Conservation (phyloP, 2,888 invertebrate species). For the Tethea ocularis region DNA sequence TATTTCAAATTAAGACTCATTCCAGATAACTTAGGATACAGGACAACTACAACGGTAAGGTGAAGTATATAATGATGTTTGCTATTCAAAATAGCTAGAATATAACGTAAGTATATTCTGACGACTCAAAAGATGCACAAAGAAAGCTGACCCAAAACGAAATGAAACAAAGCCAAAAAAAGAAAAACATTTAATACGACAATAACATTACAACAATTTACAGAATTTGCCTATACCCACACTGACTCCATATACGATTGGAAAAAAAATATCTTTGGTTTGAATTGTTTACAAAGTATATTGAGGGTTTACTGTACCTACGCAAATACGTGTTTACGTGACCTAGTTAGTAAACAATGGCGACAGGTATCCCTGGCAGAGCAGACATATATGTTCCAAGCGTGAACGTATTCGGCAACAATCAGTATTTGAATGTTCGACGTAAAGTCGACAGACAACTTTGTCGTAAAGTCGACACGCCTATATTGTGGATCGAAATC, state of each 20-base stretch:
- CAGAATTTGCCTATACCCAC: neutral
- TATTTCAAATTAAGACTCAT: too few species aligned
- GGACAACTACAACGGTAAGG: too few species aligned
- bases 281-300: conserved; percentile 19
- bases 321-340: conserved; percentile 53
- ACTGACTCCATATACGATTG: neutral
- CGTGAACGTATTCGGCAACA: conserved; percentile 34
- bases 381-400: conserved; percentile 38
- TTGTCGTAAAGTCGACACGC: conserved; percentile 13
- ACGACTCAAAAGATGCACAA: too few species aligned
- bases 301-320: conserved; percentile 34
- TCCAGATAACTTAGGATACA: too few species aligned
- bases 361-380: conserved; percentile 39
- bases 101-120: too few species aligned
- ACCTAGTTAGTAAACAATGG: conserved; percentile 51
- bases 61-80: too few species aligned
- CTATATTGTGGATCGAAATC: neutral
- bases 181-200: neutral
- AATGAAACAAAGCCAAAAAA: too few species aligned
- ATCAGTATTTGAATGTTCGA: conserved; percentile 29
- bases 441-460: conserved; percentile 26
- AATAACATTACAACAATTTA: neutral
- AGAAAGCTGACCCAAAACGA: too few species aligned
- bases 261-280: neutral
- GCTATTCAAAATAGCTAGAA: too few species aligned